Conservation (phyloP, 2,113 vertebrate genomes). For the Sinocyclocheilus anophthalmus region DNA sequence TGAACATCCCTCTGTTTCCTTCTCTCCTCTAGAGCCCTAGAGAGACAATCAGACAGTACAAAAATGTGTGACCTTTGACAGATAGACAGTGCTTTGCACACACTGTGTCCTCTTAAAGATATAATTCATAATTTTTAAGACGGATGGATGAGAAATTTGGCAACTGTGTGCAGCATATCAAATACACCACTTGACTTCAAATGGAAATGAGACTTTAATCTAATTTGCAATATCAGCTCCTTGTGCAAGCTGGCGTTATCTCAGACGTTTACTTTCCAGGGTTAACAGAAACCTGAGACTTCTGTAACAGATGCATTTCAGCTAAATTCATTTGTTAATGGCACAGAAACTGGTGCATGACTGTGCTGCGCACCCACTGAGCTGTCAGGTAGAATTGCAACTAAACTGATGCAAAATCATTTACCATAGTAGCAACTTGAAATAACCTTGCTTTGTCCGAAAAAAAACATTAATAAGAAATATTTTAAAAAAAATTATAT, state of each 20-base stretch:
- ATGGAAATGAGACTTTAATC: constrained; percentile 11
- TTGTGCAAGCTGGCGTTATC: constrained; percentile 21
- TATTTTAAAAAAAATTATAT: not conserved
- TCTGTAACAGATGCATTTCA: constrained; percentile 46
- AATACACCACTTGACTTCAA: constrained; percentile 24
- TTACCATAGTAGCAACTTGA: not conserved
- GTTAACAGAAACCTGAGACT: constrained; percentile 32
- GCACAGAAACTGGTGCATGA: not conserved
- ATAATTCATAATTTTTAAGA: not conserved
- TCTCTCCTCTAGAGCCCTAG: constrained; percentile 86
- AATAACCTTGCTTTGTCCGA: not conserved
- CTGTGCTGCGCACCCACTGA: not conserved
- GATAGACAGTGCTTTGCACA: not conserved
- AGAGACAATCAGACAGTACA: constrained; percentile 10
- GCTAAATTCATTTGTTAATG: constrained; percentile 42
- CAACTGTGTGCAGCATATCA: constrained; percentile 5
- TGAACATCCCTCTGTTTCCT: constrained; percentile 79
- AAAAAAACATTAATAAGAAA: not conserved
- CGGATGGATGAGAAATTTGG: not conserved
- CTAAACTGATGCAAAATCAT: not conserved
- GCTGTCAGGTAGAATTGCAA: not conserved
- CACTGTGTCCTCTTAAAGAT: not conserved
- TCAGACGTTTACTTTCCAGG: constrained; percentile 11
- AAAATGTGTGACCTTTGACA: not conserved
- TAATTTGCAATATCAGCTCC: constrained; percentile 12